Evolutionary conservation across 2,797 vertebrate genomes (phyloP), one percentile per base, ranked within the genome.

Genomic region (Nannoperca australis): DNA sequence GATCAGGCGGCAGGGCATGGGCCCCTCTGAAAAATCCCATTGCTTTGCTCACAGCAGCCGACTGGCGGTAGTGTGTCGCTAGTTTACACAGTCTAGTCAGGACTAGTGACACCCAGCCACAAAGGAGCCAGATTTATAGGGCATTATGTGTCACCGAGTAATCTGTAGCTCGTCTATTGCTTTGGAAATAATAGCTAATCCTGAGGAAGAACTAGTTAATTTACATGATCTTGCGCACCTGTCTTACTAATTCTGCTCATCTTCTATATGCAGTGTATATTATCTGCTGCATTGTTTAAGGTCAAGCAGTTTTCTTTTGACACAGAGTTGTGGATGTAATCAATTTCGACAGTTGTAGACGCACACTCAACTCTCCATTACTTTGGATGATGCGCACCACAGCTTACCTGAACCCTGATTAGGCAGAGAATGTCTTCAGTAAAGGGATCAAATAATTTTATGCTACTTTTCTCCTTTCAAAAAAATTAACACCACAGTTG

Each of bases 401-500:
- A 72, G 80, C 82, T 88, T 84, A 93, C 92, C 91, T 92, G 91
- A 86, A 89, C 89, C 81, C 84, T 90, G 90, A 89, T 93, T 91
- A 90, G 78, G 58, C 55, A 69, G 84, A 83, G 88, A 80, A 87
- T 83, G 82, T 91, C 90, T 93, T 91, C 91, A 93, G 89, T 90
- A 90, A 89, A 85, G 87, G 88, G 91, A 92, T 94, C 87, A 92
- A 91, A 95, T 93, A 85, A 93, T 95, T 94, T 92, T 87, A 93
- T 94, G 94, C 92, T 92, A 95, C 94, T 95, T 95, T 95, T 93
- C 92, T 93, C 90, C 92, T 93, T 93, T 93, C 79, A 88, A 86
- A 90, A 92, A 89, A 93, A 93, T 91, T 86, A 92, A 90, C 90
- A 91, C 86, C 80, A 74, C 88, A 78, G 83, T 88, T 54, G 74